Evolutionary conservation across 2,113 vertebrate species (phyloP), one percentile per base, ranked within the genome.

Genomic region (Tetrax tetrax): DNA sequence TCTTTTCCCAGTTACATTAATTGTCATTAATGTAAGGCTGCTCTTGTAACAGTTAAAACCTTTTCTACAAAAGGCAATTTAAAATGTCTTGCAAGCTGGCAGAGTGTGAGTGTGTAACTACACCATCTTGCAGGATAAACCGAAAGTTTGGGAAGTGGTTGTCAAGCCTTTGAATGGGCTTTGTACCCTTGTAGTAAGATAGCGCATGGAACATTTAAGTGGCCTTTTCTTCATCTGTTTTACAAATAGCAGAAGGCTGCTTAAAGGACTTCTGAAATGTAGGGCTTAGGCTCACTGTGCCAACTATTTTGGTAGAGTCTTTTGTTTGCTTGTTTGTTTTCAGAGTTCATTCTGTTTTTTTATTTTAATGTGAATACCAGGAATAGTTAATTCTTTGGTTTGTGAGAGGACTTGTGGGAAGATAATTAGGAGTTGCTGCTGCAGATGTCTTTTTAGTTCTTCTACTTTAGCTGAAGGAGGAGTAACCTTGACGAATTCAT

Each of bases 301-400:
- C 2, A 66, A 81, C 22, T 54, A 10, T 81, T 91, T 75, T 66
- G 50, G 17, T 78, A 57, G 43, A 75, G 23, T 51, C 59, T 84
- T 87, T 84, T 93, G 64, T 77, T 92, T 80, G 8, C 41, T 60
- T 70, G 43, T 33, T 81, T 92, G n/a, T 71, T 95, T 94, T 71
- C 47, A 75, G 72, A 87, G n/a, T 83, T 51, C 15, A 14, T 57
- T 85, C 27, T 51, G 6, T 27, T 28, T 35, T 29, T 47, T 17
- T 38, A 10, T 53, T 17, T 43, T 41, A 8, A 18, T 59, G 20
- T 71, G 38, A 84, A 53, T 85, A 17, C 38, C 43, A 60, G 50
- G 59, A 86, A 57, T n/a, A 64, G 33, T 68, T 87, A 11, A 29
- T 79, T 82, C 22, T 63, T 79, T 27, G 43, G 33, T 80, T 90